Evolutionary conservation across 2,888 invertebrate species (phyloP).

Genomic region (Tetragonisca angustula): DNA sequence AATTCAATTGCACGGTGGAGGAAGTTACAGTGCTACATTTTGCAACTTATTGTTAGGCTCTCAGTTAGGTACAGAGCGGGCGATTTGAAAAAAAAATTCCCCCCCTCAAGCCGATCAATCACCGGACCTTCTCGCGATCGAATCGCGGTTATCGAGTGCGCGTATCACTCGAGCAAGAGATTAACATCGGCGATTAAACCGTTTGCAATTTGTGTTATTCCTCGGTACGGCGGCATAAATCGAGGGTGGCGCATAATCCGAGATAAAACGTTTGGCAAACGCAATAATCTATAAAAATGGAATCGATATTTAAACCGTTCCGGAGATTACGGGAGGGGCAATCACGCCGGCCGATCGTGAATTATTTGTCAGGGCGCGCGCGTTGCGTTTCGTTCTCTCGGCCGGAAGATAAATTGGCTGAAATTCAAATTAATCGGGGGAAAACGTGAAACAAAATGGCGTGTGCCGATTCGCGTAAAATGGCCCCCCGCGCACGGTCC

Average conservation of each 20-base stretch:
- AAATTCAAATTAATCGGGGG: constrained; percentile 50
- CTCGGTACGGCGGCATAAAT: constrained; percentile 37
- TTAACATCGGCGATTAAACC: constrained; percentile 49
- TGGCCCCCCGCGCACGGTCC: not conserved
- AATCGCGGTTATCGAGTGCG: constrained; percentile 20
- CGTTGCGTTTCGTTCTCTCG: constrained; percentile 36
- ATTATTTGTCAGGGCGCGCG: constrained; percentile 47
- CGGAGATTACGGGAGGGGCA: constrained; percentile 48
- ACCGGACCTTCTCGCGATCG: not conserved
- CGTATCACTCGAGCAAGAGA: constrained; percentile 25
- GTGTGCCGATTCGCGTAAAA: constrained; percentile 16
- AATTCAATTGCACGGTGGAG: no score
- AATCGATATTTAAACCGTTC: constrained; percentile 54
- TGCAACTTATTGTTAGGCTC: no score
- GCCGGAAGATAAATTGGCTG: constrained; percentile 49
- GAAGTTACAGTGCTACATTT: no score
- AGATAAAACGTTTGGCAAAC: constrained; percentile 56
- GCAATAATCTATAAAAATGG: constrained; percentile 57
- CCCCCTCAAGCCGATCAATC: not conserved
- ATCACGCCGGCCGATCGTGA: constrained; percentile 48
- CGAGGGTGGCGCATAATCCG: constrained; percentile 41
- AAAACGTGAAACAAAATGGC: constrained; percentile 35
- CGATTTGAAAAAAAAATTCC: not conserved
- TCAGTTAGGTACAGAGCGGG: no score
- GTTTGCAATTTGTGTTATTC: constrained; percentile 41